Evolutionary conservation across 2,113 vertebrate genomes (phyloP).

Genomic region (Scomber colias): DNA sequence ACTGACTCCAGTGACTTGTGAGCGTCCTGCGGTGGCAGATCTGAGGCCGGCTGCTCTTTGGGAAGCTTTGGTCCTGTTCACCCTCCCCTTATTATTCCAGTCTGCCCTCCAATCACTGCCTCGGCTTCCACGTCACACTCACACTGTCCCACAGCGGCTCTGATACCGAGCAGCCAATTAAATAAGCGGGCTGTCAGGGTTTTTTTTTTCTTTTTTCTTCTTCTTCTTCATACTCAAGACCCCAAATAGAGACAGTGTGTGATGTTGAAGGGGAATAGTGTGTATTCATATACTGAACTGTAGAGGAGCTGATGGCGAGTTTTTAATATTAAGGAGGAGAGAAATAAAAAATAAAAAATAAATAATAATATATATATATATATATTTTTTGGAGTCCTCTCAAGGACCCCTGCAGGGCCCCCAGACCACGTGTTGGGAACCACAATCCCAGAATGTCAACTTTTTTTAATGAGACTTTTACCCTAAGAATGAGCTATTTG

Average conservation of each 20-base stretch:
- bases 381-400: background rate
- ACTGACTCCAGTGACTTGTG: slow-evolving; percentile 30
- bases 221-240: background rate
- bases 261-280: background rate
- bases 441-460: slow-evolving; percentile 39
- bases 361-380: too few relatives aligned
- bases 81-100: slow-evolving; percentile 76
- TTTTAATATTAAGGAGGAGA: background rate
- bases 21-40: slow-evolving; percentile 54
- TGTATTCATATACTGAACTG: background rate
- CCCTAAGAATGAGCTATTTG: slow-evolving; percentile 32
- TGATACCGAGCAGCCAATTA: slow-evolving; percentile 72
- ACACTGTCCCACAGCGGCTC: slow-evolving; percentile 55
- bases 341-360: slow-evolving; percentile 9
- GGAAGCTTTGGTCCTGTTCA: slow-evolving; percentile 52
- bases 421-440: slow-evolving; percentile 39
- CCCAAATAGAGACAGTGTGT: background rate
- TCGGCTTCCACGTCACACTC: slow-evolving; percentile 74
- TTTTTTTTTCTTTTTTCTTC: background rate
- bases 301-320: too few relatives aligned
- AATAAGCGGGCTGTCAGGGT: slow-evolving; percentile 44
- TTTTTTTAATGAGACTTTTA: slow-evolving; percentile 15
- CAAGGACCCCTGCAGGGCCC: slow-evolving; percentile 8
- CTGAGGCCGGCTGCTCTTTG: slow-evolving; percentile 65
- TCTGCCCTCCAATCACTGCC: slow-evolving; percentile 78